Percentiles rank a stretch among this genome's conserved stretches.
Evolutionary conservation across 1,140 invertebrate species (phyloP).

Genomic region (Caenorhabditis inopinata): DNA sequence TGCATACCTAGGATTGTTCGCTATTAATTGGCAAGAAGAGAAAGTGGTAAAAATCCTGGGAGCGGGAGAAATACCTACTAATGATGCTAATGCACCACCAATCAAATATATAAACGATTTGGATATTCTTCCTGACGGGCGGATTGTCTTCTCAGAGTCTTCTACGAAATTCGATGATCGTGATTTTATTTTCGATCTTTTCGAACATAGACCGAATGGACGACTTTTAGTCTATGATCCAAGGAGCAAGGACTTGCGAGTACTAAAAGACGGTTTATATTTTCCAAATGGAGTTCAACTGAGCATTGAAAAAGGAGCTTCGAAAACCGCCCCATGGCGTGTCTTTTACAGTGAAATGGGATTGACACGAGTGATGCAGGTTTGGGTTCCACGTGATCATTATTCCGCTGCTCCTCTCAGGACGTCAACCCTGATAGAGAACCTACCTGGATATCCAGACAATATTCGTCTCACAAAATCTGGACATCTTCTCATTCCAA

Average conservation of each 20-base stretch:
- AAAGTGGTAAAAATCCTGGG: slow-evolving; percentile 29
- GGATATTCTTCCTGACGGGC: slow-evolving; percentile 39
- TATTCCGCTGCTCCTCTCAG: neutral
- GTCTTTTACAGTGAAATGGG: slow-evolving; percentile 41
- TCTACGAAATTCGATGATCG: slow-evolving; percentile 43
- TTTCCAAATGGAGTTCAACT: slow-evolving; percentile 41
- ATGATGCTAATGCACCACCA: slow-evolving; percentile 18
- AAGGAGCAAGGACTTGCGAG: slow-evolving; percentile 16
- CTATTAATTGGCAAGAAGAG: slow-evolving; percentile 39
- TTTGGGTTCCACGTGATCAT: slow-evolving; percentile 5
- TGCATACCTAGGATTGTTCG: slow-evolving; percentile 41
- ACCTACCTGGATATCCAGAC: slow-evolving; percentile 51
- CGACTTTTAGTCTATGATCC: slow-evolving; percentile 39
- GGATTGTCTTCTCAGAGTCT: slow-evolving; percentile 37
- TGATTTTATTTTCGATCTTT: slow-evolving; percentile 37
- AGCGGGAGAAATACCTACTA: slow-evolving; percentile 24
- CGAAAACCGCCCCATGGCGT: neutral
- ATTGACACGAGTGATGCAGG: slow-evolving; percentile 26
- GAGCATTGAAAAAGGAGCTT: slow-evolving; percentile 8
- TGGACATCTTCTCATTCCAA: slow-evolving; percentile 36
- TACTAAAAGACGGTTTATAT: slow-evolving; percentile 28
- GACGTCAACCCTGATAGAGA: slow-evolving; percentile 33
- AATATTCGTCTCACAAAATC: slow-evolving; percentile 41
- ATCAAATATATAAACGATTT: slow-evolving; percentile 43
- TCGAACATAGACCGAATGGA: slow-evolving; percentile 47